These are phyloP conservation scores for Microcebus murinus DNA, from an alignment of 2,113 vertebrate species.

Conservation along the genomic window DNA sequence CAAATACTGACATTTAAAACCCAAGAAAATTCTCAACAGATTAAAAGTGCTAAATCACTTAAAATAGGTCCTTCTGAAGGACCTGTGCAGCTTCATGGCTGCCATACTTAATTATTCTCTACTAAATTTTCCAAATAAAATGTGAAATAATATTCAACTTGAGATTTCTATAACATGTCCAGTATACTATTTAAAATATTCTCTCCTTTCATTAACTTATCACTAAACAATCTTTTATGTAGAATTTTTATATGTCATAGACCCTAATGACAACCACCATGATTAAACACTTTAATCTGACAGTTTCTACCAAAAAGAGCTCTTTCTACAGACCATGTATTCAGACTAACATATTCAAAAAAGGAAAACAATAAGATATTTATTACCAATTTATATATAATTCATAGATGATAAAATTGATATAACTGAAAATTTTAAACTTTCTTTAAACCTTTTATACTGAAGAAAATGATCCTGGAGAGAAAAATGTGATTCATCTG, in stretches of 20 bases:
- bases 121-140: conserved; percentile 41
- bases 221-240: neutral
- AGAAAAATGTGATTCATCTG: neutral
- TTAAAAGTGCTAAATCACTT: conserved; percentile 1
- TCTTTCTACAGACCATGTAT: neutral
- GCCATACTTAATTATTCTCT: neutral
- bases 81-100: neutral
- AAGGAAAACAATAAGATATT: neutral
- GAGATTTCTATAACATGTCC: neutral
- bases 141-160: conserved; percentile 15
- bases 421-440: neutral
- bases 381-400: neutral
- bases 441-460: conserved; percentile 8
- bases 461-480: neutral
- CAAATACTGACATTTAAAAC: conserved; percentile 65
- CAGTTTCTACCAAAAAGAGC: neutral
- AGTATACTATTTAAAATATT: neutral
- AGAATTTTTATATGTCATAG: conserved; percentile 9
- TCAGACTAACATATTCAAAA: neutral
- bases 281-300: neutral
- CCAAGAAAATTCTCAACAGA: conserved; percentile 44
- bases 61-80: conserved; percentile 21
- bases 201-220: neutral
- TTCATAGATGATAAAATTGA: conserved; percentile 20
- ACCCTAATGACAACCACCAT: neutral